phyloP scores from a whole-genome alignment of 2,113 vertebrate genomes.

The Tenebrosternarchus preto region DNA sequence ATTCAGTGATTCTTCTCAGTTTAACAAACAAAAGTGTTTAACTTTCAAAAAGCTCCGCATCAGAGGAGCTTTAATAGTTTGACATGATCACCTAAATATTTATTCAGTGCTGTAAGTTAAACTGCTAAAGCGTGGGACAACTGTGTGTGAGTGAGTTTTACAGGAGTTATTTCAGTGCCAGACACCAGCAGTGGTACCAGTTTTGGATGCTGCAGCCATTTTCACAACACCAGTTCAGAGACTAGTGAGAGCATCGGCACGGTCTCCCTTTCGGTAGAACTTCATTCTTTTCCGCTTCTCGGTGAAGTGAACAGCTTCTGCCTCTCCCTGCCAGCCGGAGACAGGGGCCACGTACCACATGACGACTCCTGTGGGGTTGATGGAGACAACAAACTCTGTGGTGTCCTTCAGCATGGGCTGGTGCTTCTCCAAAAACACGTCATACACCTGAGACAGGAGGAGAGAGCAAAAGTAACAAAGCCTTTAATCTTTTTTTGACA shows the following conservation, averaged over 20 bases:
- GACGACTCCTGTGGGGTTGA: slow-evolving; percentile 91
- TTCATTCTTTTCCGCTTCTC: neutral
- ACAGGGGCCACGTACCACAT: slow-evolving; percentile 87
- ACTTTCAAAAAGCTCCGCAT: neutral
- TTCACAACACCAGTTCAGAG: neutral
- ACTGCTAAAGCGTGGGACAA: neutral
- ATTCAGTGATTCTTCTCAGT: neutral
- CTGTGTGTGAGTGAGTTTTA: neutral
- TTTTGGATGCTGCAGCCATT: neutral
- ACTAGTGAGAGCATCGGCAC: neutral
- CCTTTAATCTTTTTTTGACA: neutral
- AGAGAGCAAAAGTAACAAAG: neutral
- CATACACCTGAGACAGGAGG: slow-evolving; percentile 65
- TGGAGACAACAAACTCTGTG: slow-evolving; percentile 77
- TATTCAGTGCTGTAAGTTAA: neutral
- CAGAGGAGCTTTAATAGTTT: neutral
- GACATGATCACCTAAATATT: neutral
- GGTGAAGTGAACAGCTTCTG: neutral
- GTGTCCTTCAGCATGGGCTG: slow-evolving; percentile 69
- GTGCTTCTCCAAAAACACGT: slow-evolving; percentile 73
- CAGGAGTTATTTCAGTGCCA: neutral
- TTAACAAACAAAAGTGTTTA: too few relatives aligned
- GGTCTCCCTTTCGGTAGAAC: neutral
- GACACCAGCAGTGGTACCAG: neutral
- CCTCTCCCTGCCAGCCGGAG: slow-evolving; percentile 10